phyloP scores from a whole-genome alignment of 2,797 vertebrate species.

The Falco rusticolus region DNA sequence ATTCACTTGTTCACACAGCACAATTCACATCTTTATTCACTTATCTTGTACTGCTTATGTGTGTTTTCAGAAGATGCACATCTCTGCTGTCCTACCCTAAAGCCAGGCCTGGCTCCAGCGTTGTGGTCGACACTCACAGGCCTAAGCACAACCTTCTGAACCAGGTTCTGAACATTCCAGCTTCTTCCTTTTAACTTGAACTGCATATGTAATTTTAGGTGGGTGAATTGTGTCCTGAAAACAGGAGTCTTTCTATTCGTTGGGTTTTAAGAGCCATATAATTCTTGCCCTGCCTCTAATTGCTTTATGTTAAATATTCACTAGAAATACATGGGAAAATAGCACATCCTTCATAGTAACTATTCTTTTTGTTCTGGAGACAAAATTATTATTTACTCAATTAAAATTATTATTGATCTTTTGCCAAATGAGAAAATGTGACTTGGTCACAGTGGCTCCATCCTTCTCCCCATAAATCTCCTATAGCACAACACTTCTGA shows the following conservation, averaged over 20 bases:
- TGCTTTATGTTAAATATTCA: constrained; percentile 27
- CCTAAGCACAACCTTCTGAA: background rate
- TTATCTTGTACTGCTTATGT: background rate
- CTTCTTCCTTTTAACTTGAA: background rate
- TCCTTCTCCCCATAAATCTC: background rate
- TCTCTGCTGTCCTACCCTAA: background rate
- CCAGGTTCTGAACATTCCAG: background rate
- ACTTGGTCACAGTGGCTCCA: background rate
- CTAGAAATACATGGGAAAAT: background rate
- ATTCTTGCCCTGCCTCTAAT: background rate
- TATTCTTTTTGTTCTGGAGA: background rate
- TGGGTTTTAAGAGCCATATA: background rate
- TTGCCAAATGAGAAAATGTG: background rate
- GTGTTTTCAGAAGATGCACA: background rate
- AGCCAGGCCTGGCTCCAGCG: background rate
- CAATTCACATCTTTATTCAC: background rate
- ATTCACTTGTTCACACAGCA: background rate
- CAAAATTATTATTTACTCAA: background rate
- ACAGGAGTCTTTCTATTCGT: background rate
- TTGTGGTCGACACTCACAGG: fast-evolving
- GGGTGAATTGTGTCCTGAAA: background rate
- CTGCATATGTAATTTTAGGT: background rate
- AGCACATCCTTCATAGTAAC: background rate
- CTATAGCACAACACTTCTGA: background rate
- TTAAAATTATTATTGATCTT: background rate